Conservation (phyloP, 1,140 invertebrate genomes). For the Caerostris extrusa region DNA sequence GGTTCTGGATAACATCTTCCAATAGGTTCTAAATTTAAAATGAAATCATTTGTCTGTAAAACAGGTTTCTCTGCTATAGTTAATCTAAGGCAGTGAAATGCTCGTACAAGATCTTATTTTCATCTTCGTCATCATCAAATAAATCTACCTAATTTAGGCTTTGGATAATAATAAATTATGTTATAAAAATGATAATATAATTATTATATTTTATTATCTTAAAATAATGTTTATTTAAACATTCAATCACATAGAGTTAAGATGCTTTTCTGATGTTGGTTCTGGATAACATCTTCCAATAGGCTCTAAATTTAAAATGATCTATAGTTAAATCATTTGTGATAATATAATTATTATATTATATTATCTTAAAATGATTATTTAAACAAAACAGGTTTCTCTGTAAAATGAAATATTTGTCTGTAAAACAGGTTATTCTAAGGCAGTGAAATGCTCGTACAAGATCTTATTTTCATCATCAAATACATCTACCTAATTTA, state of each 20-base stretch:
- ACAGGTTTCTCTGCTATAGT: neutral
- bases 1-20: neutral
- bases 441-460: neutral
- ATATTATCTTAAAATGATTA: too few relatives aligned
- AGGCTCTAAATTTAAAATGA: neutral
- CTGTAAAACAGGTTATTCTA: neutral
- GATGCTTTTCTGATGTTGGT: neutral
- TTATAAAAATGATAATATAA: too few relatives aligned
- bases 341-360: too few relatives aligned
- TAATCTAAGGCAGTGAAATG: neutral
- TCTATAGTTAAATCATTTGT: too few relatives aligned
- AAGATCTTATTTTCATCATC: too few relatives aligned
- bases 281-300: neutral
- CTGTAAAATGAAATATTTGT: neutral
- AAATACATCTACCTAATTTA: too few relatives aligned
- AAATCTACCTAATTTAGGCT: too few relatives aligned
- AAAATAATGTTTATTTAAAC: too few relatives aligned
- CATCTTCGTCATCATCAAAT: too few relatives aligned
- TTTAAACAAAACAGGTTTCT: too few relatives aligned
- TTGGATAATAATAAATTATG: too few relatives aligned
- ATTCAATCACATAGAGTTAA: neutral
- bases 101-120: neutral
- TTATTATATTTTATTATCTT: too few relatives aligned
- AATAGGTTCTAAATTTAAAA: neutral
- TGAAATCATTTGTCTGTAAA: slow-evolving; percentile 15